Evolutionary conservation across 2,888 invertebrate species (phyloP).

Genomic region (Phrixothrix hirtus): DNA sequence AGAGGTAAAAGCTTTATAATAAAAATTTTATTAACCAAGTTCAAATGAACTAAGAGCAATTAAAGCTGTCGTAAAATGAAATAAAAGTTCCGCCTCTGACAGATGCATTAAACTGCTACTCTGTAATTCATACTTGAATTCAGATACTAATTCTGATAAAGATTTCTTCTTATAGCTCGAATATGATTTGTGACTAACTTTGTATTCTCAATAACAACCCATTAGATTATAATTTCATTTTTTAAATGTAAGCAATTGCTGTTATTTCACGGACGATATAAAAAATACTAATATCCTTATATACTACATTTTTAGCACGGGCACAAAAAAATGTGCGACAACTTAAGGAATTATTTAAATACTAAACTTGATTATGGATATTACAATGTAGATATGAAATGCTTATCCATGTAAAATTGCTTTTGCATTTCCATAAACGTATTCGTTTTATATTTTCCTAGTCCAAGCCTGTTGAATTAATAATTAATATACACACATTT

Average conservation of each 20-base stretch:
- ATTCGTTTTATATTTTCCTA: too few relatives aligned
- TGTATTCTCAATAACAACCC: not conserved
- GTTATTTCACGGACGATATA: too few relatives aligned
- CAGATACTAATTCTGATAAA: constrained; percentile 47
- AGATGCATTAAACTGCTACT: constrained; percentile 50
- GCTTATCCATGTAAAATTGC: too few relatives aligned
- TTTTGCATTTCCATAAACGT: too few relatives aligned
- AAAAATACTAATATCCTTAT: too few relatives aligned
- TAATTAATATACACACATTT: too few relatives aligned
- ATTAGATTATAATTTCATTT: not conserved
- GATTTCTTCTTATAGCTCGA: constrained; percentile 42
- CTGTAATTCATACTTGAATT: constrained; percentile 47
- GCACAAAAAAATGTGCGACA: too few relatives aligned
- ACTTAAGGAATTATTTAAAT: too few relatives aligned
- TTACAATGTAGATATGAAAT: too few relatives aligned
- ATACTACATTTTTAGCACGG: too few relatives aligned
- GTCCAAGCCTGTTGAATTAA: too few relatives aligned
- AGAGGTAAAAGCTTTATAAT: constrained; percentile 29
- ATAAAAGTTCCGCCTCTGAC: constrained; percentile 47
- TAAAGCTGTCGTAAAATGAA: constrained; percentile 47
- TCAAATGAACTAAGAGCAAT: constrained; percentile 41
- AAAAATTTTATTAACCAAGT: constrained; percentile 30
- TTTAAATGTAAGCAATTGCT: not conserved
- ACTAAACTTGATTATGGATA: too few relatives aligned
- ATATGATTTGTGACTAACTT: constrained; percentile 40